Base-by-base conservation (phyloP, 1,140 invertebrate species). In the Coelopa frigida region DNA sequence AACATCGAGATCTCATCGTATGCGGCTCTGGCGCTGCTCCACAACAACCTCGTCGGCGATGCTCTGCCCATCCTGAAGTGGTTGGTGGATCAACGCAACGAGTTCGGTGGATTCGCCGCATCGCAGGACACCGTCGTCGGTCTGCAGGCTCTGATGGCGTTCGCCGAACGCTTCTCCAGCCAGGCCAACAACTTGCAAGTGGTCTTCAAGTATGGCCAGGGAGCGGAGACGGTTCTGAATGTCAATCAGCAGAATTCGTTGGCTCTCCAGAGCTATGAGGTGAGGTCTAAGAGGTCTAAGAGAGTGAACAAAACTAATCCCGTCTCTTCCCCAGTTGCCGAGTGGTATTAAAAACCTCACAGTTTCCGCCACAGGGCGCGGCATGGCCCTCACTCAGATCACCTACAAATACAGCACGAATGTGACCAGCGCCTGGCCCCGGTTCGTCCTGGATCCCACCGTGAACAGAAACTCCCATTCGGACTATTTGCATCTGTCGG, bases 1-100 rank as follows among this genome's bases (percentile, higher is more conserved):
- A 87, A 92, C 53, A 81, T 94, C n/a, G 85, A 90, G 65, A 90
- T 90, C 69, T 89, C 90, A 0, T 78, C 89, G 1, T 96, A 94
- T 72, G 87, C 81, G 0, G 68, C 89, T 6, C 64, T 85, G 2
- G 79, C 80, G 1, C 79, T 89, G 57, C 57, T 87, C 1, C 74
- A 75, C 35, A 74, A 78, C 50, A 81, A 81, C 49, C 72, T 86
- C 2, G 62, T 80, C 12, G 70, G 78, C 21, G 82, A 89, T 53
- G 80, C 83, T 0, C 64, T 90, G 14, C 84, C 90, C 0, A 78
- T 94, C 14, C 80, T 92, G 47, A 81, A 83, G 32, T 95, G 89
- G 85, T 72, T 98, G 1, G 77, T 93, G 23, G 76, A 78, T 47
- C 85, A 92, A 56, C 74, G 87, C 46, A 94, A 91, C 67, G 71